Conservation (phyloP, 2,113 vertebrate genomes). For the Forbesichthys agassizii region DNA sequence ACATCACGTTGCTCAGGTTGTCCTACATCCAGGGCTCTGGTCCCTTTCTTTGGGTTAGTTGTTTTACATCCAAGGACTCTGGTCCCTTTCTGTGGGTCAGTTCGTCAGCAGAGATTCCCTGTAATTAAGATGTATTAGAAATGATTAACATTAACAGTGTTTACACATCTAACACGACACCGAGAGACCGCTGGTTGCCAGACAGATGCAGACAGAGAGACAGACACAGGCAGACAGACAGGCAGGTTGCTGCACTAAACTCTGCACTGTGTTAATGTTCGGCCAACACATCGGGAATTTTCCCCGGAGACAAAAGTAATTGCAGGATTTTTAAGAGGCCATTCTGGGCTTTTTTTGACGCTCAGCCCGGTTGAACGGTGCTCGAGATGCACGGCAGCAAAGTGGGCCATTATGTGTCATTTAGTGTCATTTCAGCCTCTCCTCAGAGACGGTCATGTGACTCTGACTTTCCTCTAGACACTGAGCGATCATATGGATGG, state of each 20-base stretch:
- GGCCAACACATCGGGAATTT: no score
- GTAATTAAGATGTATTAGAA: slow-evolving; percentile 41
- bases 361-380: slow-evolving; percentile 42
- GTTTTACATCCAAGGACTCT: no score
- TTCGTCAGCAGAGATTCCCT: not conserved
- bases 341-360: slow-evolving; percentile 15
- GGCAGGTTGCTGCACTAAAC: no score
- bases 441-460: slow-evolving; percentile 7
- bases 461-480: not conserved
- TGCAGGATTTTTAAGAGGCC: slow-evolving; percentile 20
- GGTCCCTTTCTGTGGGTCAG: no score
- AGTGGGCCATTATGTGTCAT: slow-evolving; percentile 54
- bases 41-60: no score
- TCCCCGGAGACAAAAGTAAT: not conserved
- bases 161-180: slow-evolving; percentile 27
- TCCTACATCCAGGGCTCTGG: no score
- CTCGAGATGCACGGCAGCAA: slow-evolving; percentile 34
- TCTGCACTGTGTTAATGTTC: no score
- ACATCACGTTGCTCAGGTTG: no score
- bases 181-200: not conserved
- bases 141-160: slow-evolving; percentile 45
- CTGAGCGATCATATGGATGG: not conserved
- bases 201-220: no score
- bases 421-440: slow-evolving; percentile 40
- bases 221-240: no score